These are phyloP conservation scores for Solea senegalensis DNA, from an alignment of 2,113 vertebrate genomes.

Conservation along the genomic window DNA sequence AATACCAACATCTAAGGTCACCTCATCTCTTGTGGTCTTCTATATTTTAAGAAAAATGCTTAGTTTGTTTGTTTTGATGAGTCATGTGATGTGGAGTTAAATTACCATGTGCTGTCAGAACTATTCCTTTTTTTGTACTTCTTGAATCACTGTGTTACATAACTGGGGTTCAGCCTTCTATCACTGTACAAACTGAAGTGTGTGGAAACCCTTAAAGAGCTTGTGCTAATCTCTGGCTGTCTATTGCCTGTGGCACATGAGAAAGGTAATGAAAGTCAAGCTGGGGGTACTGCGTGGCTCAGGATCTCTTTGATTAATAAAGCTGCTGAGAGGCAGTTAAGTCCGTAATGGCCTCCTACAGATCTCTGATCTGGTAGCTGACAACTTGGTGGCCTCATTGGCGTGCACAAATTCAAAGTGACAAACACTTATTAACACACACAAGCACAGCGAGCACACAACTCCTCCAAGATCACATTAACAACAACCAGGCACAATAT, in stretches of 20 bases:
- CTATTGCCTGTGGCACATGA: slow-evolving; percentile 60
- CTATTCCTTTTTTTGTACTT: slow-evolving; percentile 7
- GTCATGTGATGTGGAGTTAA: slow-evolving; percentile 6
- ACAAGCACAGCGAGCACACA: background rate
- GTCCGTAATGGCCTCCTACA: slow-evolving; percentile 61
- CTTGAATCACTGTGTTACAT: slow-evolving; percentile 23
- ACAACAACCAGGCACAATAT: slow-evolving; percentile 13
- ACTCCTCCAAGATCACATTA: background rate
- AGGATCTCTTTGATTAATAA: slow-evolving; percentile 72
- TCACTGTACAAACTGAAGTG: slow-evolving; percentile 40
- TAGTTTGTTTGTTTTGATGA: background rate
- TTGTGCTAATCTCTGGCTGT: slow-evolving; percentile 58
- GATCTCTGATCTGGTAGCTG: slow-evolving; percentile 48
- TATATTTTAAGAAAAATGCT: background rate
- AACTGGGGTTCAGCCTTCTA: slow-evolving; percentile 31
- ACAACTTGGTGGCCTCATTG: slow-evolving; percentile 47
- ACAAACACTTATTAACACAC: slow-evolving; percentile 5
- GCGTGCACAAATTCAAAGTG: slow-evolving; percentile 22
- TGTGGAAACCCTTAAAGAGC: slow-evolving; percentile 49
- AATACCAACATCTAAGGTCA: background rate
- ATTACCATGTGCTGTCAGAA: slow-evolving; percentile 4
- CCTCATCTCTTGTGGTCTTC: rapidly evolving
- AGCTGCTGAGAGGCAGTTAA: slow-evolving; percentile 66
- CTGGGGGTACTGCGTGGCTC: slow-evolving; percentile 46
- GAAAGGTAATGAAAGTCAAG: slow-evolving; percentile 67